Percentiles rank a stretch among this genome's conserved stretches.
Conservation (phyloP, 2,888 invertebrate species). For the Podotricha telesiphe region DNA sequence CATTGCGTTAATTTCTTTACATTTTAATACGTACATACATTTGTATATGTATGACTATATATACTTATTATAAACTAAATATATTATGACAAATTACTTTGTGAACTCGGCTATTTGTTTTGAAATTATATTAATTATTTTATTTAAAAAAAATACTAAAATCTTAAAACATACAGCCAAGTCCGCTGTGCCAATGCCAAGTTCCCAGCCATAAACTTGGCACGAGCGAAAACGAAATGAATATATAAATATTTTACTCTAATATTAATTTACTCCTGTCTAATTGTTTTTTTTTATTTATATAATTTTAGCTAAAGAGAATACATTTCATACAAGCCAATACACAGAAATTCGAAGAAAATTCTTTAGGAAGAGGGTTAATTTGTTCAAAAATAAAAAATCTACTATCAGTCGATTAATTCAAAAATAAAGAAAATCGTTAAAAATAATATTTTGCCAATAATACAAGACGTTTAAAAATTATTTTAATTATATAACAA, state of each 20-base stretch:
- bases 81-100: background rate
- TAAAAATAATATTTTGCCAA: background rate
- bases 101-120: conserved; percentile 1
- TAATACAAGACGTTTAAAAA: background rate
- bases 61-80: background rate
- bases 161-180: background rate
- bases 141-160: background rate
- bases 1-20: conserved; percentile 8
- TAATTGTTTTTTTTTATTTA: background rate
- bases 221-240: background rate
- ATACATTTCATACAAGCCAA: background rate
- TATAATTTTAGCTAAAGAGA: too few relatives aligned
- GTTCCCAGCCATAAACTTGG: conserved; percentile 32
- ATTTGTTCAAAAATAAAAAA: background rate
- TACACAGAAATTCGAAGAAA: background rate
- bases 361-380: background rate
- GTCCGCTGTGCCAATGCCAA: conserved; percentile 4
- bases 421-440: background rate
- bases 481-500: background rate
- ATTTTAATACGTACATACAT: background rate
- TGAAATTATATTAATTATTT: background rate
- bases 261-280: conserved; percentile 13
- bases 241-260: background rate
- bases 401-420: background rate
- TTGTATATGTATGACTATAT: background rate